These are phyloP conservation scores for Calameuta pallipes DNA, from an alignment of 2,888 invertebrate genomes.

Conservation along the genomic window DNA sequence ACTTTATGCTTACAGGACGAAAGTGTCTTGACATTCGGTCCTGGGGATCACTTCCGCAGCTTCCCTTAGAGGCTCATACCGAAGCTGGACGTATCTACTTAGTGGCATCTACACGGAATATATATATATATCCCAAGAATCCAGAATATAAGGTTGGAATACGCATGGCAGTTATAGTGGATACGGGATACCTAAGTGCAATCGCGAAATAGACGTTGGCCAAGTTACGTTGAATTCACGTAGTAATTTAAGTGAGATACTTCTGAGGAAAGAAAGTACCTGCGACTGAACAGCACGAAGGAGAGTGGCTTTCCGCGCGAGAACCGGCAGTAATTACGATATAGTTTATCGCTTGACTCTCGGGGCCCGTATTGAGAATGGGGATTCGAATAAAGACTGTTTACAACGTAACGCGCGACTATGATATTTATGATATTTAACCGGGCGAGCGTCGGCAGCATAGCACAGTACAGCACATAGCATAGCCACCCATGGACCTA, in stretches of 20 bases:
- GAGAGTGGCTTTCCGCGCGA: neutral
- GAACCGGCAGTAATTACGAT: neutral
- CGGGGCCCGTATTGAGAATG: slow-evolving; percentile 16
- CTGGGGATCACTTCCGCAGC: neutral
- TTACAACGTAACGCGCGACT: slow-evolving; percentile 54
- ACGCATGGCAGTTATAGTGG: neutral
- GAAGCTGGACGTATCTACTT: neutral
- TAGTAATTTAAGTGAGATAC: neutral
- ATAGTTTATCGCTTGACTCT: slow-evolving; percentile 22
- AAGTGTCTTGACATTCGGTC: neutral
- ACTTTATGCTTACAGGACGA: neutral
- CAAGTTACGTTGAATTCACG: neutral
- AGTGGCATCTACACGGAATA: neutral
- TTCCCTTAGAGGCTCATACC: neutral
- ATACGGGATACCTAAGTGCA: neutral
- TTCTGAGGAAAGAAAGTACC: neutral
- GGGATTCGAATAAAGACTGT: slow-evolving; percentile 47
- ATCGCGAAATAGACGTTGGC: neutral
- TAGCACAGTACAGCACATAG: neutral
- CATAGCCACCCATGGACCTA: slow-evolving; percentile 55
- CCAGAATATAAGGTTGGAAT: neutral
- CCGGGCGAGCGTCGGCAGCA: neutral
- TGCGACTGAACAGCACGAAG: neutral
- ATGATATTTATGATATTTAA: slow-evolving; percentile 43
- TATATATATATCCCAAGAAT: neutral